Base-by-base conservation (phyloP, 2,888 invertebrate species). In the Catonia carolina region DNA sequence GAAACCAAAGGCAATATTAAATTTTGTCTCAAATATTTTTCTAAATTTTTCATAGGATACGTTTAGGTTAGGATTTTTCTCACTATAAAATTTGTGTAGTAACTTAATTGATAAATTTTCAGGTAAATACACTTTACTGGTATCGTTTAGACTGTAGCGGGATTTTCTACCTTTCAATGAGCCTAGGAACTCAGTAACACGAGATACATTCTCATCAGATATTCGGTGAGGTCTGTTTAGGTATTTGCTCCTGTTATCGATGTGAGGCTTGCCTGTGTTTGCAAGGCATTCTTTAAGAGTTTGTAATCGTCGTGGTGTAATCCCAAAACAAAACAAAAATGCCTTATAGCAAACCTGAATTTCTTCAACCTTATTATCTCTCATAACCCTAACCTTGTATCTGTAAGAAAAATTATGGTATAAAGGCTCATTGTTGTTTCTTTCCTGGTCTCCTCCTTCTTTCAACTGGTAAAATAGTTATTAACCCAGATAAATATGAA, bases 271-370 rank as follows among this genome's bases (percentile, higher is more conserved):
- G 12, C 55, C 55, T 14, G 20, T 8, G 15, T 17, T 39, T 37
- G 17, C 27, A 31, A 55, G 55, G 15, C 37, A 37, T 39, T 49
- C 39, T 37, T 47, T 37, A 27, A 50, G 14, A 35, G 39, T 39
- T 50, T 50, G 15, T 1, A 50, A 18, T 6, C 22, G 18, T 15
- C 36, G 15, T 12, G 18, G 17, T 2, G 35, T 53, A 17, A 53
- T 6, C 71, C 73, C 50, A 66, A 66, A 41, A 35, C 35, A 1
- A 18, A 36, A 33, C 10, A 50, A 3, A 50, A 50, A 50, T 2
- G 36, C 50, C 12, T 50, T 50, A 12, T 36, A 22, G 20, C 50
- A 50, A 10, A 50, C 36, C n/a, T 18, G 17, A 2, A n/a, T 4
- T 35, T 50, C 50, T 3, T 3, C 5, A 14, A 31, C 6, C 3